Evolutionary conservation across 2,113 vertebrate genomes (phyloP).

Genomic region (Rousettus leschenaultii): DNA sequence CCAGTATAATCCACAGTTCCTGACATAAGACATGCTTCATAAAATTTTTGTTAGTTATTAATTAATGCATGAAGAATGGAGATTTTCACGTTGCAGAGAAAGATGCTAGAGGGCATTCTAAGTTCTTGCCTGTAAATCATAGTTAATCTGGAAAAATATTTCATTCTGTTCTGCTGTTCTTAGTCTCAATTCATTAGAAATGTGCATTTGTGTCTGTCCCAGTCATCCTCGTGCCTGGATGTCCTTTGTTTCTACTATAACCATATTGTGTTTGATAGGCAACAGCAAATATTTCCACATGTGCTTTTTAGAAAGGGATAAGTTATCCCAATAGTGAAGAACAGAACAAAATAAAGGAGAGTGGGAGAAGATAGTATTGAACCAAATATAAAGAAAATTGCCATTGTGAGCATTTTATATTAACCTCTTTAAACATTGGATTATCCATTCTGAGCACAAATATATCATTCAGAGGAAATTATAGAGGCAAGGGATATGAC

Average conservation of each 20-base stretch:
- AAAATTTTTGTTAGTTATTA: not conserved
- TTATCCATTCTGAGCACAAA: slow-evolving; percentile 76
- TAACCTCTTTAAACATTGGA: slow-evolving; percentile 67
- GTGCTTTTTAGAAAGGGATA: not conserved
- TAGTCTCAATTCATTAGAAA: not conserved
- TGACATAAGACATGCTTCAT: not conserved
- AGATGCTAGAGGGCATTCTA: not conserved
- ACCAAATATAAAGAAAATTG: slow-evolving; percentile 58
- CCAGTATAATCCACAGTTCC: not conserved
- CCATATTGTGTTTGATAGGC: not conserved
- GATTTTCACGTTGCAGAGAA: not conserved
- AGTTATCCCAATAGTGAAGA: not conserved
- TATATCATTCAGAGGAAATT: slow-evolving; percentile 72
- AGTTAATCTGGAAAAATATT: not conserved
- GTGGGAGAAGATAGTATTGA: slow-evolving; percentile 42
- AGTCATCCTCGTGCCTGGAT: not conserved
- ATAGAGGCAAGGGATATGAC: slow-evolving; percentile 58
- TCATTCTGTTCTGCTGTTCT: not conserved
- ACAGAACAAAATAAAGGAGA: not conserved
- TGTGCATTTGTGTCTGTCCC: slow-evolving; percentile 33
- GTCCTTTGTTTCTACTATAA: slow-evolving; percentile 24
- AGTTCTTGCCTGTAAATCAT: not conserved
- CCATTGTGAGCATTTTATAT: slow-evolving; percentile 57
- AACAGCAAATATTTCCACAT: slow-evolving; percentile 34
- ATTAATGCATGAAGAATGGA: not conserved